A percentile compares a stretch with the other conserved stretches of the same genome.
Evolutionary conservation across 2,797 vertebrate genomes (phyloP).

Genomic region (Chiloscyllium punctatum): DNA sequence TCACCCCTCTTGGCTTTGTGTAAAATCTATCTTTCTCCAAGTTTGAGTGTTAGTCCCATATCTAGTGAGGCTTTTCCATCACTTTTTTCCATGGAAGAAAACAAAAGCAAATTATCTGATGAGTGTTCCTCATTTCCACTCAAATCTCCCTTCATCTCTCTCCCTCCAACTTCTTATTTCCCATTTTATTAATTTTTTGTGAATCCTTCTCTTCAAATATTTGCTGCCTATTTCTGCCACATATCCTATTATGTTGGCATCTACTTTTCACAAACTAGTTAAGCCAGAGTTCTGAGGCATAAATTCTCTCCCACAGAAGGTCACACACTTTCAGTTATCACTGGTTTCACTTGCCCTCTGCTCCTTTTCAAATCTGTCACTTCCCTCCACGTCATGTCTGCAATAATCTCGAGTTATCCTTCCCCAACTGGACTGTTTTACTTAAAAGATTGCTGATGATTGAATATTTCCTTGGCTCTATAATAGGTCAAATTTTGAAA

Average conservation of each 20-base stretch:
- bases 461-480: not conserved
- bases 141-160: not conserved
- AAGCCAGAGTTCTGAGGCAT: not conserved
- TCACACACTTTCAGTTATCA: not conserved
- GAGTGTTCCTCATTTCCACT: not conserved
- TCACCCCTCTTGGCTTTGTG: not conserved
- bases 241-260: not conserved
- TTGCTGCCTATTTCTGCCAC: not conserved
- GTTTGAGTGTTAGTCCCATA: not conserved
- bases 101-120: not conserved
- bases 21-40: too few species aligned
- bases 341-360: not conserved
- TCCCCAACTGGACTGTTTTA: not conserved
- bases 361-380: not conserved
- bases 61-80: not conserved
- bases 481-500: not conserved
- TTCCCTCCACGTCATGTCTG: not conserved
- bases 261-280: not conserved
- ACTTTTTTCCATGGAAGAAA: not conserved
- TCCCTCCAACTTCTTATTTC: not conserved
- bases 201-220: not conserved
- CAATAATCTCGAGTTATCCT: not conserved
- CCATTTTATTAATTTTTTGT: not conserved
- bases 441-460: not conserved
- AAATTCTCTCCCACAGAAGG: not conserved